Evolutionary conservation across 2,113 vertebrate genomes (phyloP).

Genomic region (Corvus hawaiiensis): DNA sequence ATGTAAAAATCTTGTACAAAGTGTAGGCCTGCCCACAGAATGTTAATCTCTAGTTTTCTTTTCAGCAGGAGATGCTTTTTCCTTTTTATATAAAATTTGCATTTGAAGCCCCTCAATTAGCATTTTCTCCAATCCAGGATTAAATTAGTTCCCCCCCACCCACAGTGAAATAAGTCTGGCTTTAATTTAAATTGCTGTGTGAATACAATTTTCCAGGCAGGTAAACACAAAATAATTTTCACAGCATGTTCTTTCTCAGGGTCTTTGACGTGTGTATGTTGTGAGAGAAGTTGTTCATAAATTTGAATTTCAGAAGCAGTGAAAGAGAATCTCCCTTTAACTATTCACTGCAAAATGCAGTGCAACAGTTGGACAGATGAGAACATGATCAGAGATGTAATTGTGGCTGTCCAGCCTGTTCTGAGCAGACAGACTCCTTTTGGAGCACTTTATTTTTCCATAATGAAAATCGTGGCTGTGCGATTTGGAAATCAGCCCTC

Average conservation of each 20-base stretch:
- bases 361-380: neutral
- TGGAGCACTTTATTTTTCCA: slow-evolving; percentile 30
- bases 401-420: neutral
- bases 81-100: slow-evolving; percentile 69
- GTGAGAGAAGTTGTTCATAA: slow-evolving; percentile 23
- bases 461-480: slow-evolving; percentile 23
- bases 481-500: slow-evolving; percentile 24
- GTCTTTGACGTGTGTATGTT: slow-evolving; percentile 8
- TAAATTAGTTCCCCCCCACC: slow-evolving; percentile 41
- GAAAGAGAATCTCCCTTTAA: slow-evolving; percentile 38
- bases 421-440: slow-evolving; percentile 1
- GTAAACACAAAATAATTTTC: slow-evolving; percentile 71
- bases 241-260: slow-evolving; percentile 55
- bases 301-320: slow-evolving; percentile 23
- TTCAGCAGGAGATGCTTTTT: slow-evolving; percentile 58
- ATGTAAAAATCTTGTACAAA: slow-evolving; percentile 53
- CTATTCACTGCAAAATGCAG: neutral
- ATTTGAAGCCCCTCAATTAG: slow-evolving; percentile 73
- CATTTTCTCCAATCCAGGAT: slow-evolving; percentile 64
- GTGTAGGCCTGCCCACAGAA: slow-evolving; percentile 41
- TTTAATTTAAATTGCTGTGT: slow-evolving; percentile 71
- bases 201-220: slow-evolving; percentile 76
- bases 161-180: slow-evolving; percentile 49
- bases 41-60: slow-evolving; percentile 66
- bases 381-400: slow-evolving; percentile 2